Percentiles rank a stretch among this genome's conserved stretches.
Conservation (phyloP, 37 sponge, comb jelly and placozoan genomes). For the Mnemiopsis leidyi region DNA sequence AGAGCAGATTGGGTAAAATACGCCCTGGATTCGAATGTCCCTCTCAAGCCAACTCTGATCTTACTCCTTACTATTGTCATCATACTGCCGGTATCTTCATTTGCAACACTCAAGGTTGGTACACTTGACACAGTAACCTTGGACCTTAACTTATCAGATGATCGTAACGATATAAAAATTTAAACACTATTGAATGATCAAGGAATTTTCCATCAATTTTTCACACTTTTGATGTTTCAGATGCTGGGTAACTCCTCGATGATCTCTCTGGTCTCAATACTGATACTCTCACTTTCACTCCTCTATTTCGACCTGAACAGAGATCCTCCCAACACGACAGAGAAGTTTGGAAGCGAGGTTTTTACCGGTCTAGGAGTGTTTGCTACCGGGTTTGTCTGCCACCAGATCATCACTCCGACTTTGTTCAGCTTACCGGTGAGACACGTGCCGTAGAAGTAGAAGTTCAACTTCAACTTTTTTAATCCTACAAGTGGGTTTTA, state of each 20-base stretch:
- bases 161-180: no score
- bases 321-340: not conserved
- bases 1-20: not conserved
- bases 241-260: conserved; percentile 57
- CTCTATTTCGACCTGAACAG: conserved; percentile 58
- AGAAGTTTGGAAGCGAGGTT: not conserved
- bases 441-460: no score
- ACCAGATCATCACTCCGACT: conserved; percentile 53
- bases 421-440: conserved; percentile 12
- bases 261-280: conserved; percentile 3
- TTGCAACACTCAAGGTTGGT: conserved; percentile 63
- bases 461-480: no score
- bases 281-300: not conserved
- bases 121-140: no score
- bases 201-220: no score
- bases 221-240: no score
- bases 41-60: not conserved
- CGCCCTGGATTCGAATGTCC: not conserved
- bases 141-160: no score
- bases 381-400: conserved; percentile 62
- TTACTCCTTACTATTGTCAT: not conserved
- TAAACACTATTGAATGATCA: no score
- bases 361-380: conserved; percentile 44
- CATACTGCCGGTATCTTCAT: not conserved
- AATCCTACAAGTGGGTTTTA: no score